These are phyloP conservation scores for Petrocephalus schoutedeni DNA, from an alignment of 2,797 vertebrate genomes.

Conservation along the genomic window DNA sequence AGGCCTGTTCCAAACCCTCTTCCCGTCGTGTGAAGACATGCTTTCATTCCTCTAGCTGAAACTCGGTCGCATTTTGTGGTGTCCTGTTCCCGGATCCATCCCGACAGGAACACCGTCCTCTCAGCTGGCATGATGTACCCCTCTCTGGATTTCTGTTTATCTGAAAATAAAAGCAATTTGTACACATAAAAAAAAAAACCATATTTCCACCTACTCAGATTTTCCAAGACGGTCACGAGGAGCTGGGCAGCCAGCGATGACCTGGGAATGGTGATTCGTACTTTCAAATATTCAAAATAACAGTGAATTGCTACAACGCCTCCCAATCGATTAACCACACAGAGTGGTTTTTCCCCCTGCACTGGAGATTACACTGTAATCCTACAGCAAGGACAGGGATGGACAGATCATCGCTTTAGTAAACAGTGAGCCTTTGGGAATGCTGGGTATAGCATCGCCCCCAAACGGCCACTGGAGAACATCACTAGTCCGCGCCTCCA, in stretches of 20 bases:
- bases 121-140: neutral
- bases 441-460: neutral
- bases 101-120: neutral
- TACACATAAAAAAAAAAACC: neutral
- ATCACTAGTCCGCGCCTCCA: neutral
- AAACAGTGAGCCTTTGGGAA: neutral
- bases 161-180: neutral
- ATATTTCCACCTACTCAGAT: neutral
- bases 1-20: neutral
- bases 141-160: conserved; percentile 7
- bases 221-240: neutral
- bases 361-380: neutral
- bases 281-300: conserved; percentile 3
- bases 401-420: neutral
- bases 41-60: neutral
- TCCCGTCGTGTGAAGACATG: neutral
- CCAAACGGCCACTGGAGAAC: neutral
- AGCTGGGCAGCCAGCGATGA: neutral
- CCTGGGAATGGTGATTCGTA: neutral
- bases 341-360: neutral
- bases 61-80: neutral
- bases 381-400: neutral
- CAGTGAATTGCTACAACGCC: neutral
- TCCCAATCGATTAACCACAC: neutral
- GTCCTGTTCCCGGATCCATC: neutral